Evolutionary conservation across 2,797 vertebrate species (phyloP).

Genomic region (Manis javanica): DNA sequence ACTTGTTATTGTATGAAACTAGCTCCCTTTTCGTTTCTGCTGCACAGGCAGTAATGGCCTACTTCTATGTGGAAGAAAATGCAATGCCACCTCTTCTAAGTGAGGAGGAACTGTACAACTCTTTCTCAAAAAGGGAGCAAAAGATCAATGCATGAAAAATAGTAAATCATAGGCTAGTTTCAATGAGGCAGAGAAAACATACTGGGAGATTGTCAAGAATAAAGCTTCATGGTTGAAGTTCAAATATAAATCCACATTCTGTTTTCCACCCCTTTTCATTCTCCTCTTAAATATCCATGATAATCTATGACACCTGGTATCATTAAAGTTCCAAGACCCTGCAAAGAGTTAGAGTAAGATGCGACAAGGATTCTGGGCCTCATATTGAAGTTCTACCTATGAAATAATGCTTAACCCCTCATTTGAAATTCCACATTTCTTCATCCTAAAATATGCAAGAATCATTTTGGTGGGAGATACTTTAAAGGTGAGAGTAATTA

Average conservation of each 20-base stretch:
- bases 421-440: background rate
- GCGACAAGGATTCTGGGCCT: background rate
- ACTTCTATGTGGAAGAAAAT: background rate
- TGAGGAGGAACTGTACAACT: background rate
- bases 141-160: background rate
- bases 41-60: background rate
- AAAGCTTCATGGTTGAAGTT: background rate
- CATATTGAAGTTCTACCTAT: background rate
- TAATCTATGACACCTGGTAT: background rate
- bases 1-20: background rate
- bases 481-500: background rate
- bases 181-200: background rate
- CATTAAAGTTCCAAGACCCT: background rate
- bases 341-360: background rate
- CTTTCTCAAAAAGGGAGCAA: background rate
- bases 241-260: background rate
- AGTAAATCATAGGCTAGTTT: background rate
- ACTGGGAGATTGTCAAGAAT: background rate
- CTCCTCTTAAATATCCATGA: background rate
- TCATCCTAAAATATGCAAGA: background rate
- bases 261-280: background rate
- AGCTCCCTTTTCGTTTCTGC: background rate
- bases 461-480: background rate
- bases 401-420: background rate
- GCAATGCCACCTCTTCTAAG: background rate